Evolutionary conservation across 1,140 invertebrate species (phyloP), one percentile per base, ranked within the genome.

Genomic region (Lordiphosa mommai): DNA sequence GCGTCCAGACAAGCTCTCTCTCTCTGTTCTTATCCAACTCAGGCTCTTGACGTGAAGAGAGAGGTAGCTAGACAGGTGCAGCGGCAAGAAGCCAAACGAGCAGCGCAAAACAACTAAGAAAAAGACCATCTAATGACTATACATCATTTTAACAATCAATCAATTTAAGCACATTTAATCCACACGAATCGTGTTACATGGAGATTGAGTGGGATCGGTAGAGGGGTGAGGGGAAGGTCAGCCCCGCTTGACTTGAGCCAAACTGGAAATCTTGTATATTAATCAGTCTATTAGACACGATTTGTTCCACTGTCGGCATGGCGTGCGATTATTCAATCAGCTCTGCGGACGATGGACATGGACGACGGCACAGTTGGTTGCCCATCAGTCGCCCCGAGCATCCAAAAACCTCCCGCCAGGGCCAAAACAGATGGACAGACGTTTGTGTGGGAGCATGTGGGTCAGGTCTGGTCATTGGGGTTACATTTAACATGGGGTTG

Each of bases 101-200:
- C 33, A 49, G 12, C 6, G 47, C 10, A 17, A 49, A 50, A 13
- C 51, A 20, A 32, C 14, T 13, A 38, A 43, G 49, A 68, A 63
- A 80, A 74, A 71, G 76, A 47, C 46, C 57, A 67, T 84, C 56
- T 64, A 84, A 84, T 76, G 76, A 68, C 72, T 40, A 82, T 82
- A 84, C 77, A 82, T 82, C 76, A 82, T 82, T 82, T 84, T 60
- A 82, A 65, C 76, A 82, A 82, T 82, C 76, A 82, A 82, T 82
- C 76, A 82, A 82, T 64, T 77, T 77, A 70, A 84, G 77, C 77
- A 71, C 63, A 77, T 65, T 82, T 82, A 82, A 82, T 82, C 76
- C 77, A 72, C 61, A 61, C 55, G 77, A 84, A 82, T 76, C 76
- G 60, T 82, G 77, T 82, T 84, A 84, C 77, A 80, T 79, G 73